Base-by-base conservation (phyloP, 2,797 vertebrate genomes). In the Pseudochromis fuscus region DNA sequence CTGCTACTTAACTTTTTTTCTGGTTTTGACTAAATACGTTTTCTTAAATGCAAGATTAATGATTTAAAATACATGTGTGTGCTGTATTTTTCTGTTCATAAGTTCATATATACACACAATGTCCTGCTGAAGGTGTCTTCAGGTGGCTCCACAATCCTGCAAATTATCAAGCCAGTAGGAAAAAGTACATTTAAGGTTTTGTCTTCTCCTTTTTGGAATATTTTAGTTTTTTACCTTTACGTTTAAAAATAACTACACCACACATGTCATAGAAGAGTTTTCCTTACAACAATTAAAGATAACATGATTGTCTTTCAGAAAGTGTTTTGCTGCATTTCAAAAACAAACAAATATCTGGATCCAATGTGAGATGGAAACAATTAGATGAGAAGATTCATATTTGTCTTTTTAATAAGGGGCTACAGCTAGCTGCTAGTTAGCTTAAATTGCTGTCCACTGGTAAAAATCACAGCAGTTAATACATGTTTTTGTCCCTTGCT, bases 11-110 rank as follows among this genome's bases (percentile, higher is more conserved):
- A 46, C n/a, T 28, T 15, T 23, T 25, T 11, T 53, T 13, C 46
- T 10, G n/a, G n/a, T n/a, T 35, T 5, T 38, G 15, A 46, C 12
- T 51, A 40, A 35, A 53, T 7, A 24, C 16, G 7, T 59, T 49
- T 65, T 49, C 4, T 28, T n/a, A 69, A 56, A 24, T 25, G 16
- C 40, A 52, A 66, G 50, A 59, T 51, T 35, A 7, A 3, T 31
- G 3, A 44, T n/a, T n/a, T n/a, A n/a, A n/a, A n/a, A n/a, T n/a
- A n/a, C 21, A 42, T 42, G 35, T 61, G 23, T 30, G n/a, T 23
- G 33, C 21, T 7, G 16, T 27, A 38, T 67, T 35, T 57, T 12
- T 27, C 4, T 30, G 13, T 7, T n/a, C n/a, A n/a, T n/a, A n/a
- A n/a, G n/a, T n/a, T n/a, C n/a, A n/a, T n/a, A n/a, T n/a, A n/a